Base-by-base conservation (phyloP, 2,888 invertebrate species). In the Rotaria socialis region DNA sequence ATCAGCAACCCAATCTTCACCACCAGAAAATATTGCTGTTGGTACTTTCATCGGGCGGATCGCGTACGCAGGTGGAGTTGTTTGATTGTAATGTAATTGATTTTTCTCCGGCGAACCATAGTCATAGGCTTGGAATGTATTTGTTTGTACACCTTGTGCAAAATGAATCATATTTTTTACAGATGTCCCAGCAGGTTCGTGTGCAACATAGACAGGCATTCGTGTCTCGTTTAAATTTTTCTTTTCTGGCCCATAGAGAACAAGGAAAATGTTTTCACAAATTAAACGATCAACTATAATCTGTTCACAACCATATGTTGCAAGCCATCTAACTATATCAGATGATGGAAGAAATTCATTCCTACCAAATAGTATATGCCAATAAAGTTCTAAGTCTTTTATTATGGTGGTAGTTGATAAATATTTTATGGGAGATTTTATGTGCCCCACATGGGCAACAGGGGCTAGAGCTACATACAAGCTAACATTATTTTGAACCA, bases 151-250 rank as follows among this genome's bases (percentile, higher is more conserved):
- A 75, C 88, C 86, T 90, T 91, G 87, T 24, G 89, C 88, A 50
- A 84, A 84, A 60, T 58, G 60, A 1, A 94, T 90, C 14, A 95
- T 89, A 0, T 94, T 94, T 90, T 93, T 94, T 0, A 94, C 93
- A 0, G 95, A 95, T 0, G 94, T 93, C 0, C 95, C 95, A 0
- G 95, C 94, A 0, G 95, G 95, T 0, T 93, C 92, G 88, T 95
- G 94, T 19, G 92, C 92, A 60, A 94, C 89, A 87, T 95, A 93
- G 0, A 94, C 91, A 0, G 94, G 94, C 85, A 95, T 89, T 87
- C 94, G 90, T 55, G 93, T 92, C 92, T 93, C 89, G 89, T 95
- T 94, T 87, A 94, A 93, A 90, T 95, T 93, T 41, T 91, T 91
- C 85, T 92, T 92, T 90, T 94, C 94, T 89, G 93, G 94, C 0